Conservation (phyloP, 2,888 invertebrate genomes). For the Xiphydria camelus region DNA sequence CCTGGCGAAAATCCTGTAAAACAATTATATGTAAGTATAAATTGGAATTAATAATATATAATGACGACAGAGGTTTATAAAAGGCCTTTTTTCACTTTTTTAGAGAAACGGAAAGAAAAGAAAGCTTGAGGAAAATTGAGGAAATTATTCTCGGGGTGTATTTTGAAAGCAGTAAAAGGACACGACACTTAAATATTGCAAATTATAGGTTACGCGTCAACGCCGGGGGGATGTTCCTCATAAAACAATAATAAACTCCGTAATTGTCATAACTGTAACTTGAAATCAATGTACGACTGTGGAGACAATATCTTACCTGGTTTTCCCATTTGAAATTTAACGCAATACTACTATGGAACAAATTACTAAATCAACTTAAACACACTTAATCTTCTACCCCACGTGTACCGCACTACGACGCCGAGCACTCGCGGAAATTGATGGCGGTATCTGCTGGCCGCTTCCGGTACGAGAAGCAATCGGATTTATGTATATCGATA, state of each 20-base stretch:
- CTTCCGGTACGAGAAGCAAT: background rate
- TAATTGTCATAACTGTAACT: too few species aligned
- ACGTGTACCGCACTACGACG: constrained; percentile 9
- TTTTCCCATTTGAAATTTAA: constrained; percentile 52
- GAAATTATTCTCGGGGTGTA: too few species aligned
- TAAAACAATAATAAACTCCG: background rate
- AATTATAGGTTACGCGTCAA: constrained; percentile 21
- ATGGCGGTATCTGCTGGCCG: background rate
- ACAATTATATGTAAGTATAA: too few species aligned
- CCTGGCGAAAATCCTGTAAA: constrained; percentile 42
- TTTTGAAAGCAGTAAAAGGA: too few species aligned
- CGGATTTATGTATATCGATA: background rate
- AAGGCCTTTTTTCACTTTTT: background rate
- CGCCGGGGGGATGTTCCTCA: constrained; percentile 16
- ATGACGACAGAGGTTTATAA: too few species aligned
- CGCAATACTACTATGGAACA: constrained; percentile 3
- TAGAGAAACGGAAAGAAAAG: background rate
- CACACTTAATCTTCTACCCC: constrained; percentile 2
- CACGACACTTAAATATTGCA: background rate
- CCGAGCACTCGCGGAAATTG: constrained; percentile 1
- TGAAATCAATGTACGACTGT: constrained; percentile 4
- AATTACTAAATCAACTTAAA: constrained; percentile 6
- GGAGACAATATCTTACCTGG: constrained; percentile 47
- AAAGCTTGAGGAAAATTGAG: background rate
- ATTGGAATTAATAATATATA: too few species aligned